Percentiles rank a stretch among this genome's conserved stretches.
phyloP scores from a whole-genome alignment of 2,113 vertebrate species.

The Dasypus novemcinctus region DNA sequence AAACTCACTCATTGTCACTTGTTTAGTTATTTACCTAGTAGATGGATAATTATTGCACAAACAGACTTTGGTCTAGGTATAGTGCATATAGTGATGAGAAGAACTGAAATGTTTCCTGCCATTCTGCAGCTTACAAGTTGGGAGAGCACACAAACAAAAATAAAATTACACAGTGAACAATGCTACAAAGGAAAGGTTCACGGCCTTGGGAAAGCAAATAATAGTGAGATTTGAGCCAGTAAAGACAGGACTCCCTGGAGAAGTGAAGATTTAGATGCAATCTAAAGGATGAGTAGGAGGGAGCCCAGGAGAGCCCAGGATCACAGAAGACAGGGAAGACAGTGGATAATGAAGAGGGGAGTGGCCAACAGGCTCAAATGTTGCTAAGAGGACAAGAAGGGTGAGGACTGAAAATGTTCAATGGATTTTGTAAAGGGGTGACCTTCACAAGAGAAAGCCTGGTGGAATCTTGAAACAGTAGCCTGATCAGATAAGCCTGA shows the following conservation, averaged over 20 bases:
- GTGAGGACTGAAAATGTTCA: not conserved
- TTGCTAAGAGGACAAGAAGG: not conserved
- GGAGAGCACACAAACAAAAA: not conserved
- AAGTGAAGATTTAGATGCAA: not conserved
- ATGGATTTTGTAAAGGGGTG: not conserved
- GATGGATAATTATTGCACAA: not conserved
- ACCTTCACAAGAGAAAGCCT: not conserved
- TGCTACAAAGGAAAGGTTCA: constrained; percentile 20
- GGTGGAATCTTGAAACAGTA: constrained; percentile 32
- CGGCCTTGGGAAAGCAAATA: not conserved
- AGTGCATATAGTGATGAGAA: not conserved
- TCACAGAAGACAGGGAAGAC: not conserved
- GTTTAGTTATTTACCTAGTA: not conserved
- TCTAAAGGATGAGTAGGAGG: constrained; percentile 32
- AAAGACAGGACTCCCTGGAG: constrained; percentile 3
- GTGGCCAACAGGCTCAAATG: not conserved
- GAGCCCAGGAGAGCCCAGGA: not conserved
- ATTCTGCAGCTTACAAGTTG: not conserved
- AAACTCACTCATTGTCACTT: not conserved
- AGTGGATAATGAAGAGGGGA: not conserved
- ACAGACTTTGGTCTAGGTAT: not conserved
- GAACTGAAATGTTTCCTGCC: not conserved
- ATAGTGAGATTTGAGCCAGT: constrained; percentile 3
- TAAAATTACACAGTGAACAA: constrained; percentile 38
- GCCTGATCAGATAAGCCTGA: constrained; percentile 34